A percentile compares a stretch with the other conserved stretches of the same genome.
phyloP scores from a whole-genome alignment of 2,797 vertebrate genomes.

The Tiaroga cobitis region DNA sequence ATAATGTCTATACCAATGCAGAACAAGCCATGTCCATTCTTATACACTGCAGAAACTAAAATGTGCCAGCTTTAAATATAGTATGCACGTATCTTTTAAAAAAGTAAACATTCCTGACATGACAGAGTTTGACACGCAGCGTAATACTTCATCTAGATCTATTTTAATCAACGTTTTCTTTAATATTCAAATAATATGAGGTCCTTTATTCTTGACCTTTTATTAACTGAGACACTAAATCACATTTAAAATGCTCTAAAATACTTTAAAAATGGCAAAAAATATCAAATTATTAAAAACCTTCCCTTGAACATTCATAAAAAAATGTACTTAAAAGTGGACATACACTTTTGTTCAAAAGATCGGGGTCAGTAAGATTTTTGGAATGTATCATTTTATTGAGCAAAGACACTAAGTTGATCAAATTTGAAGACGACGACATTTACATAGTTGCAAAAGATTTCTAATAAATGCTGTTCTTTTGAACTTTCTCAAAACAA shows the following conservation, averaged over 20 bases:
- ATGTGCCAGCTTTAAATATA: neutral
- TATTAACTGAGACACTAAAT: neutral
- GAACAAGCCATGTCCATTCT: conserved; percentile 34
- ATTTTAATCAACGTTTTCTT: neutral
- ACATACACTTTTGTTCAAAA: neutral
- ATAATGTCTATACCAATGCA: conserved; percentile 21
- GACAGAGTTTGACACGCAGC: neutral
- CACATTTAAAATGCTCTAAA: neutral
- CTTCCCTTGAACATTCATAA: neutral
- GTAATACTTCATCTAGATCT: neutral
- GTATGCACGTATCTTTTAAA: neutral
- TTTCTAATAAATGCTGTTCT: neutral
- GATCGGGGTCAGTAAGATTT: neutral
- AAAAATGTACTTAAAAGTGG: no score
- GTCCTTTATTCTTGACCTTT: neutral
- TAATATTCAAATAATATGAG: neutral
- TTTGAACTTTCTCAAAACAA: neutral
- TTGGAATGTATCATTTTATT: neutral
- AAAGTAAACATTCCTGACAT: conserved; percentile 30
- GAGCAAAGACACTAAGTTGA: neutral
- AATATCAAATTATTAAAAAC: neutral
- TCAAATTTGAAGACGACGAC: no score
- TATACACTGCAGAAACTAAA: neutral
- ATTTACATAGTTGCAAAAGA: neutral
- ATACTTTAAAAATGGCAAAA: neutral